A percentile compares a stretch with the other conserved stretches of the same genome.
These are phyloP conservation scores for Rostratula benghalensis DNA, from an alignment of 2,113 vertebrate genomes.

Conservation along the genomic window DNA sequence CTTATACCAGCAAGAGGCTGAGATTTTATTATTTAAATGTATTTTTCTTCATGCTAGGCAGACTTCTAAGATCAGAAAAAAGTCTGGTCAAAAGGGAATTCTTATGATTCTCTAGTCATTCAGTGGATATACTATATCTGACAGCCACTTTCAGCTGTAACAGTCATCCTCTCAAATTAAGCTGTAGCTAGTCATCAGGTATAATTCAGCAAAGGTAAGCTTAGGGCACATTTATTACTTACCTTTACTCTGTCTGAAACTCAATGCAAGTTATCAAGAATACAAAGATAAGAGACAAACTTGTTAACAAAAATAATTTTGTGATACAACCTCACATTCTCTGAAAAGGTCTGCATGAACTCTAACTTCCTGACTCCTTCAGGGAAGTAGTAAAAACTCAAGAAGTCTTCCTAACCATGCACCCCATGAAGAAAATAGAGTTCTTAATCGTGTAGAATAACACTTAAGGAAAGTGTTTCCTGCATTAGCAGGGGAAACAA, in stretches of 20 bases:
- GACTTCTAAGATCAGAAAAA: not conserved
- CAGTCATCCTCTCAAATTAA: not conserved
- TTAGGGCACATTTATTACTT: not conserved
- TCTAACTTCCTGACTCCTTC: not conserved
- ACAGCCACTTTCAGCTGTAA: not conserved
- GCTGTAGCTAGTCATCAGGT: not conserved
- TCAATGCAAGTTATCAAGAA: not conserved
- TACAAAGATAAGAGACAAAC: not conserved
- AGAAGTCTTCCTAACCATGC: not conserved
- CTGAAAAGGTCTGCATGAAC: not conserved
- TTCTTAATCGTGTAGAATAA: not conserved
- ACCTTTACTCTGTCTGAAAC: not conserved
- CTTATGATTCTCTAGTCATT: not conserved
- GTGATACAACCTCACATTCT: not conserved
- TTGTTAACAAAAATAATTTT: not conserved
- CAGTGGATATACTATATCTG: not conserved
- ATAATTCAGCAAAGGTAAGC: not conserved
- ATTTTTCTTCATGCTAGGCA: not conserved
- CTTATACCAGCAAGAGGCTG: not conserved
- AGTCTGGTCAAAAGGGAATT: not conserved
- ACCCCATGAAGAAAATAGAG: not conserved
- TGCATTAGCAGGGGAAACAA: not conserved
- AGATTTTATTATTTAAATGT: not conserved
- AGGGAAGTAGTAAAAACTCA: not conserved
- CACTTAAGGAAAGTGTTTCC: not conserved